phyloP scores from a whole-genome alignment of 2,888 invertebrate species.

The Ochropleura plecta region DNA sequence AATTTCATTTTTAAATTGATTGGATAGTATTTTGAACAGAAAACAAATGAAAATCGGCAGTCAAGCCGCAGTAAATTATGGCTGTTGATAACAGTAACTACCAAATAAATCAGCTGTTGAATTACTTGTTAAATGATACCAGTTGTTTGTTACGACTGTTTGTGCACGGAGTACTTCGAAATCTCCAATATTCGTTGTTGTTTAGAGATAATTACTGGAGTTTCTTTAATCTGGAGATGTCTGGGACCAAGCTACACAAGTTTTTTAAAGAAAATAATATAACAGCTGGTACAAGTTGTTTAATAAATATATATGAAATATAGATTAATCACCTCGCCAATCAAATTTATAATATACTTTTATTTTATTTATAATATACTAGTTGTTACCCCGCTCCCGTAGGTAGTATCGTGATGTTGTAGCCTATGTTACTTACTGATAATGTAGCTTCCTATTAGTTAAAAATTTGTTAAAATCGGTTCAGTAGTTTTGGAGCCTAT shows the following conservation, averaged over 20 bases:
- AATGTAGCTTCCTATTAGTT: too few relatives aligned
- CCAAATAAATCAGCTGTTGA: slow-evolving; percentile 36
- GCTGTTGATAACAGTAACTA: slow-evolving; percentile 1
- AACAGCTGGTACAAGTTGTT: too few relatives aligned
- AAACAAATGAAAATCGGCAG: slow-evolving; percentile 6
- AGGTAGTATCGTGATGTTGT: too few relatives aligned
- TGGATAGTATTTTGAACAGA: slow-evolving; percentile 2
- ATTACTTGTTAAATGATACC: slow-evolving; percentile 45
- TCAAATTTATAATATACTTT: too few relatives aligned
- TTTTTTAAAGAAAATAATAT: background rate
- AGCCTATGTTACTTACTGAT: too few relatives aligned
- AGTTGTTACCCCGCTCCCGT: too few relatives aligned
- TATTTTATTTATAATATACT: too few relatives aligned
- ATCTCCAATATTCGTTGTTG: background rate
- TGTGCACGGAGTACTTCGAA: background rate
- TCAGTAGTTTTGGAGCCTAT: too few relatives aligned
- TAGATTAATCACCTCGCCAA: too few relatives aligned
- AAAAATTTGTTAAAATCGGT: too few relatives aligned
- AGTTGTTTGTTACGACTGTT: slow-evolving; percentile 34
- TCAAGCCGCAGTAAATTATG: background rate
- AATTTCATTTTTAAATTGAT: slow-evolving; percentile 15
- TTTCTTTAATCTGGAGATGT: background rate
- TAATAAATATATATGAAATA: too few relatives aligned
- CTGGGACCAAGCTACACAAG: background rate
- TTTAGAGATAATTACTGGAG: background rate